Evolutionary conservation across 2,888 invertebrate genomes (phyloP).

Genomic region (Drosophila silvestris): DNA sequence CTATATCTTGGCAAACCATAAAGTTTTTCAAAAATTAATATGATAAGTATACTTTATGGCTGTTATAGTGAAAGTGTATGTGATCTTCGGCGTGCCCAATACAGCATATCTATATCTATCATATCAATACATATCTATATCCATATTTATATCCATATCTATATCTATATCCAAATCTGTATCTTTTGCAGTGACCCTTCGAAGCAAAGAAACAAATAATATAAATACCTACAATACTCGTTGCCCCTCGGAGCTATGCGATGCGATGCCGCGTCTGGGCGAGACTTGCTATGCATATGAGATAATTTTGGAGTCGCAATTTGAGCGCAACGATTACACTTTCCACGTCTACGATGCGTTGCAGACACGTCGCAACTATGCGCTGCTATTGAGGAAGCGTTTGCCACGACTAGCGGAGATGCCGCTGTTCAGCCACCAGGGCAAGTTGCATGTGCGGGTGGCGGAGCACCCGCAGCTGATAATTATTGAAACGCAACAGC

Average conservation of each 20-base stretch:
- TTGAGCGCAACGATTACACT: slow-evolving; percentile 86
- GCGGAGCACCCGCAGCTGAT: slow-evolving; percentile 86
- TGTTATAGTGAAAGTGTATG: background rate
- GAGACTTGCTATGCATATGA: slow-evolving; percentile 87
- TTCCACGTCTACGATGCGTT: slow-evolving; percentile 71
- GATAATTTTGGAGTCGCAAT: slow-evolving; percentile 87
- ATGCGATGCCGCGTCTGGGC: slow-evolving; percentile 70
- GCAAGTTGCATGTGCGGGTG: slow-evolving; percentile 85
- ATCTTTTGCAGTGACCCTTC: slow-evolving; percentile 73
- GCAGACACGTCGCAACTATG: slow-evolving; percentile 86
- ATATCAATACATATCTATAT: background rate
- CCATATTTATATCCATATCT: background rate
- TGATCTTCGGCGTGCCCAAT: background rate
- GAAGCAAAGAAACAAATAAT: background rate
- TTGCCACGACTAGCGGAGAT: slow-evolving; percentile 89
- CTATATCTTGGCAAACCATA: too few species aligned
- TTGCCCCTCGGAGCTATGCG: slow-evolving; percentile 72
- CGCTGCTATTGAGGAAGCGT: slow-evolving; percentile 87
- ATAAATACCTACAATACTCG: slow-evolving; percentile 57
- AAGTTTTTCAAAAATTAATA: background rate
- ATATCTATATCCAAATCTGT: background rate
- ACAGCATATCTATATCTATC: too few species aligned
- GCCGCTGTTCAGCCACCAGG: slow-evolving; percentile 90
- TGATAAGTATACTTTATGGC: background rate
- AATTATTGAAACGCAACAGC: slow-evolving; percentile 84